A percentile compares a stretch with the other conserved stretches of the same genome.
Evolutionary conservation across 2,888 invertebrate species (phyloP).

Genomic region (Unio delphinus): DNA sequence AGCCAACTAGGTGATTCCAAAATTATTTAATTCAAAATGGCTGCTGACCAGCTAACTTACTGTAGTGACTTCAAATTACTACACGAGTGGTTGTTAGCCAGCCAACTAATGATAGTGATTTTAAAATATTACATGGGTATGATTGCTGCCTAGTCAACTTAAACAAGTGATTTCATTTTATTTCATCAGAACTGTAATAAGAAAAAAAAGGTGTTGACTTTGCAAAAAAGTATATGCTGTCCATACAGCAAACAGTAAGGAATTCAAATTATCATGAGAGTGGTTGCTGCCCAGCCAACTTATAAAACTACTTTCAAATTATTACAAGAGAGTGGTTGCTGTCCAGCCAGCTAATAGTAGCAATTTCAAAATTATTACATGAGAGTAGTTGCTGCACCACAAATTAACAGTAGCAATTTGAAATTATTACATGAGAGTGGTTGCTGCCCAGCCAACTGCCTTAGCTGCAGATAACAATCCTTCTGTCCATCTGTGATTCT

Average conservation of each 20-base stretch:
- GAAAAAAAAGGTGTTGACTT: constrained; percentile 69
- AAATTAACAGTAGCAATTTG: constrained; percentile 76
- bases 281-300: constrained; percentile 95
- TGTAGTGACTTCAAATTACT: constrained; percentile 71
- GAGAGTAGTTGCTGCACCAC: constrained; percentile 93
- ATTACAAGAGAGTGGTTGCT: constrained; percentile 92
- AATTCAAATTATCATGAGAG: constrained; percentile 80
- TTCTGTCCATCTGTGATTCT: constrained; percentile 99
- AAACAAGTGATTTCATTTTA: constrained; percentile 65
- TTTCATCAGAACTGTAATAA: constrained; percentile 82
- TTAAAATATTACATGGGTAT: constrained; percentile 84
- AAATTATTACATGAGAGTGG: constrained; percentile 86
- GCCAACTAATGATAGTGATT: constrained; percentile 78
- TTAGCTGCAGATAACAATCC: constrained; percentile 98
- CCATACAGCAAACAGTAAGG: constrained; percentile 81
- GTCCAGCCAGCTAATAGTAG: constrained; percentile 85
- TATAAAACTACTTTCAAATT: constrained; percentile 42
- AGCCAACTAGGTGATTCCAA: background rate
- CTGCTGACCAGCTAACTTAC: constrained; percentile 92
- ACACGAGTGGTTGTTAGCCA: constrained; percentile 96
- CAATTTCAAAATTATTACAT: constrained; percentile 79
- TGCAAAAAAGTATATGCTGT: constrained; percentile 95
- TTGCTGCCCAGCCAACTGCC: constrained; percentile 95
- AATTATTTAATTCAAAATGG: constrained; percentile 87
- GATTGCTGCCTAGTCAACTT: constrained; percentile 92